Base-by-base conservation (phyloP, 2,113 vertebrate genomes). In the Marcusenius ussheri region DNA sequence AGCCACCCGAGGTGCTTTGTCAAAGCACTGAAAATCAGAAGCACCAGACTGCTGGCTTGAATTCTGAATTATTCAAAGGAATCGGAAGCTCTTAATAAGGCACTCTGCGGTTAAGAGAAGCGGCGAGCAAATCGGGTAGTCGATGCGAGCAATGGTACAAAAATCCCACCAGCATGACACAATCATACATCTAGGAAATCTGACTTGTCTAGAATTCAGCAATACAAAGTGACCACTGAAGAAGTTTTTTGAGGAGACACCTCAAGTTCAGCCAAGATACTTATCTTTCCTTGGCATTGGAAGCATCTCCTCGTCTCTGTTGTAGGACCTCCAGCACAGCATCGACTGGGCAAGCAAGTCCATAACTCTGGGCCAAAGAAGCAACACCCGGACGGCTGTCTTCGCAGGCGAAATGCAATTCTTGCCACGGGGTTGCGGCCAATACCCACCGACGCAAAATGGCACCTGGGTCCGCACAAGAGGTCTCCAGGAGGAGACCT, bases 1-100 rank as follows among this genome's bases (percentile, higher is more conserved):
- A 94, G 93, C 94, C 95, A 94, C 96, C 96, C 94, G 94, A 91
- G 90, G 83, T 53, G 92, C 91, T 95, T 95, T 95, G 93, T 95
- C 93, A 93, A 92, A 93, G 92, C 93, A 94, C 94, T 92, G 95
- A 90, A 93, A 93, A 92, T 92, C 93, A 94, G 90, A 91, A 90
- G 92, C 92, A 90, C 92, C 92, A 93, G 93, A 91, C 90, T 87
- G 89, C 91, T 88, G 84, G 89, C 85, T 88, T 80, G 88, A 91
- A 92, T 93, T 92, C 92, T 88, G 92, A 91, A 92, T 88, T 11
- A 90, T 92, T 92, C 53, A 91, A 51, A 91, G 91, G 93, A 94
- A 93, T 89, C 91, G 93, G 94, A 92, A 92, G 87, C 91, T 35
- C 27, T 77, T 80, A 89, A 89, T 27, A 80, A 89, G 42, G 31